Base-by-base conservation (phyloP, 2,888 invertebrate genomes). In the Dilophus febrilis region DNA sequence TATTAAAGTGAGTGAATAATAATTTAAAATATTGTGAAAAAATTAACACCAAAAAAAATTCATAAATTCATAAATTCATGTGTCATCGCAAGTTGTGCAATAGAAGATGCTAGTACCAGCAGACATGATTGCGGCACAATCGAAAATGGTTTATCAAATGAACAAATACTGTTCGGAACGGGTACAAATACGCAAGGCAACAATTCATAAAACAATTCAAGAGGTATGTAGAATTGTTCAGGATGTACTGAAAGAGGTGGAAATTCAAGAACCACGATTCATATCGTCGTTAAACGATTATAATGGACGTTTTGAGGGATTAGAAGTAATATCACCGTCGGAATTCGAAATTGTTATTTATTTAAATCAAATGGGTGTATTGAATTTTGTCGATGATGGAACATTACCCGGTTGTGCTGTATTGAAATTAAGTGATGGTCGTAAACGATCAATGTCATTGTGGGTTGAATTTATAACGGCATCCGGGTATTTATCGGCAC, bases 381-480 rank as follows among this genome's bases (percentile, higher is more conserved):
- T 94, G 53, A 95, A 94, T 62, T 95, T 94, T 58, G 92, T 94
- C 38, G 94, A 95, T 64, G 94, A 94, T 61, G 92, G 92, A 4
- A 84, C 86, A 1, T 63, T 90, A 49, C 88, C 87, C 3, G 91
- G 91, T 17, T 90, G 90, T 65, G 90, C 92, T 28, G 92, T 92
- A 36, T 68, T 94, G 36, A 94, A 94, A 61, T 70, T 92, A 30
- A 87, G 87, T 70, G 94, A 94, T 66, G 94, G 94, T 46, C 74
- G 94, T 47, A 94, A 94, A 60, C 74, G 94, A 40, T 91, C 91
- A 51, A 94, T 94, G 94, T 92, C 92, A 5, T 70, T 94, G 16
- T 94, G 94, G 94, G 92, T 94, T 40, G 94, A 94, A 65, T 94
- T 94, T 67, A 94, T 94, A 56, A 94, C 94, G 5, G 94, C 94